Evolutionary conservation across 30 jellyfish, hydroid and myxozoan species (phyloP), one percentile per base, ranked within the genome.

Genomic region (Turritopsis rubra): DNA sequence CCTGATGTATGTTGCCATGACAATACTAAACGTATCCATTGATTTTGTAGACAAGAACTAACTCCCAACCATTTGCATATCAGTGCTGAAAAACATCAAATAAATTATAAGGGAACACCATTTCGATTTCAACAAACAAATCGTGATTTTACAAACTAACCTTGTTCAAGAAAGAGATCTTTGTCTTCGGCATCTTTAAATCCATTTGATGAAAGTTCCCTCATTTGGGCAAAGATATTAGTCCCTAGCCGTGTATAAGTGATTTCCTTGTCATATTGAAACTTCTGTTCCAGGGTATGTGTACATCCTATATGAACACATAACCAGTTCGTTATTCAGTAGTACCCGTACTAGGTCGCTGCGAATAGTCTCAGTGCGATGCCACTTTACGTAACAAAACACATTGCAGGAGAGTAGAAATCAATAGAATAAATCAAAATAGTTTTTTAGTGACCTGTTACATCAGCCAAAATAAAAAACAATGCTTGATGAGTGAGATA

Each of bases 401-500:
- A 41, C 60, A 41, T 41, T 13, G 60, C 60, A 41, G 60, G 13
- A 5, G 5, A 41, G 60, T 3, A 41, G 60, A 41, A 41, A 41
- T 41, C 60, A 41, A 13, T 3, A 41, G 9, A 41, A 41, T 41
- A 41, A 5, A 41, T 41, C 9, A 41, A 41, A 41, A 41, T 41
- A 3, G 9, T n/a, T 41, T 41, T 41, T 41, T 41, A 41, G 60
- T 41, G 13, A 41, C 60, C 60, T 41, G 60, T 41, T 41, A 41
- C 60, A 41, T 41, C 60, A 41, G 60, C 96, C 30, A 89, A 79
- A 68, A 89, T 20, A 23, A 89, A 53, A 25, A 84, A 89, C 53
- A 89, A 75, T 19, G 95, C 93, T 52, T 89, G 96, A 72, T 89
- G 96, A 1, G 96, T 89, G 76, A 89, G 54, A 29, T 79, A 81